These are phyloP conservation scores for Malurus cyaneus DNA, from an alignment of 2,113 vertebrate species.

Conservation along the genomic window DNA sequence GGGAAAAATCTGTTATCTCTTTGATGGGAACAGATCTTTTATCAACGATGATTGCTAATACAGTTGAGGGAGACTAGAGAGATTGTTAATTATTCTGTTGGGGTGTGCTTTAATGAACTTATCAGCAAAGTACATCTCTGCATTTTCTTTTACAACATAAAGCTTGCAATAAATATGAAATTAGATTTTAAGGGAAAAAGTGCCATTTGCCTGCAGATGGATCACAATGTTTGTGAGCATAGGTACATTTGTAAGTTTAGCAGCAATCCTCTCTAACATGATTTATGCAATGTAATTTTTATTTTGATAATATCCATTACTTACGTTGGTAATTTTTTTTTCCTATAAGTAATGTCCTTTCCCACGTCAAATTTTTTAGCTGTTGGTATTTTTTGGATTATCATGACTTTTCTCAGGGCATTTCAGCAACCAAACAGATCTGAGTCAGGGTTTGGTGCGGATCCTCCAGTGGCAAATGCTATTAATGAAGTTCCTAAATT, in stretches of 20 bases:
- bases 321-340: not conserved
- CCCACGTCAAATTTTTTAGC: not conserved
- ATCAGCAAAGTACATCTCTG: not conserved
- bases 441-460: not conserved
- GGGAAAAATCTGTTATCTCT: not conserved
- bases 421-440: not conserved
- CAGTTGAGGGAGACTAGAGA: not conserved
- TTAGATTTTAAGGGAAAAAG: not conserved
- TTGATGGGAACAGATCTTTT: constrained; percentile 10
- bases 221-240: not conserved
- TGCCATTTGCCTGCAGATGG: not conserved
- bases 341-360: not conserved
- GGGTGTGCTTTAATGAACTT: not conserved
- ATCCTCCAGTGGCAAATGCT: fast-evolving
- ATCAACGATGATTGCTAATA: not conserved
- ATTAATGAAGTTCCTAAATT: not conserved
- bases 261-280: not conserved
- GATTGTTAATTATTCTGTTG: constrained; percentile 20
- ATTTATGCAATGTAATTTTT: not conserved
- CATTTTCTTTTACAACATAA: not conserved
- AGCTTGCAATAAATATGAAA: not conserved
- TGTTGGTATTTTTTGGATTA: not conserved
- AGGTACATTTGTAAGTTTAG: not conserved
- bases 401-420: not conserved
- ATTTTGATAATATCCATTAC: not conserved